Base-by-base conservation (phyloP, 2,888 invertebrate species). In the Dasypogon diadema region DNA sequence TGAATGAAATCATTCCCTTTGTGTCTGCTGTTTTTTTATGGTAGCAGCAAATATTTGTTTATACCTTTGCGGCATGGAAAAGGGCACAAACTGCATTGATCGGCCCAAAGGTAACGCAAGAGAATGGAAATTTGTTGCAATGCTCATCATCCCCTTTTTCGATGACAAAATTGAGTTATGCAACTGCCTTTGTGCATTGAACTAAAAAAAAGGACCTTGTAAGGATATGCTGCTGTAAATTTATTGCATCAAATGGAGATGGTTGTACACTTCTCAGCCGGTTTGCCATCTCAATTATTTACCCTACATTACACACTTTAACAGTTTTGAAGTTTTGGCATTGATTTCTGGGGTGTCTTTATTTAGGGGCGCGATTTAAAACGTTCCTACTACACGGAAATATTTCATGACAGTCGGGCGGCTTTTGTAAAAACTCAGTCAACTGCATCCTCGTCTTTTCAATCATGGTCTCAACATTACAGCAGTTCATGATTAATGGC, bases 31-130 rank as follows among this genome's bases (percentile, higher is more conserved):
- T 24, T 73, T 37, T 73, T 56, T 73, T 73, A 37, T 37, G 34
- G 24, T 16, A 21, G 42, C 46, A 58, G 65, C 74, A 73, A 77
- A 77, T 77, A 77, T 77, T 77, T 77, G 75, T 77, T 77, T 77
- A 77, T 77, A 77, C 77, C 77, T 77, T 75, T 75, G 75, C 75
- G 77, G 75, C 75, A 75, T 60, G 74, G 51, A 60, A 75, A 74
- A 75, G 74, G 74, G 60, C 75, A 75, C 22, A 56, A 42, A 73
- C 46, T 46, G 65, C 37, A 63, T 65, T 46, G 65, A 63, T 63
- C 63, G n/a, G 63, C 22, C n/a, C n/a, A 42, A 18, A 65, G 65
- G 65, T 65, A 65, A 46, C 48, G 14, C 48, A 24, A 65, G 14
- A 65, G 65, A 65, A 65, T 65, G 46, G 42, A 65, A 65, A 65